A percentile compares a stretch with the other conserved stretches of the same genome.
Conservation (phyloP, 2,888 invertebrate genomes). For the Andrena fulva region DNA sequence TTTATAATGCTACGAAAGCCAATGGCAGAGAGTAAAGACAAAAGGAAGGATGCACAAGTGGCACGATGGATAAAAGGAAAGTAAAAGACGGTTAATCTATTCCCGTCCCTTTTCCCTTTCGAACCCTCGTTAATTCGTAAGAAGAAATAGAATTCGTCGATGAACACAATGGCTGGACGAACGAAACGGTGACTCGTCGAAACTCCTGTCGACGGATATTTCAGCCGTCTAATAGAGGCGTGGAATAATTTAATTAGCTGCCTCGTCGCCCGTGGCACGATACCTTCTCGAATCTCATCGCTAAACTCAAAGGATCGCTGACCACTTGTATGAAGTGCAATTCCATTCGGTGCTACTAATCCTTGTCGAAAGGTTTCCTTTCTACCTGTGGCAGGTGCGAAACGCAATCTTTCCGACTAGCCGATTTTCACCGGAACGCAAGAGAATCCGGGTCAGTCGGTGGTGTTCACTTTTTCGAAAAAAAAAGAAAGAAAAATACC, state of each 20-base stretch:
- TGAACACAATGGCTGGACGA: slow-evolving; percentile 56
- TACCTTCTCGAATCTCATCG: slow-evolving; percentile 17
- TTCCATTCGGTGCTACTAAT: slow-evolving; percentile 12
- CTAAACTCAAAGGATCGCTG: slow-evolving; percentile 19
- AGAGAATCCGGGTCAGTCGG: not conserved
- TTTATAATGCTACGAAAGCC: too few species aligned
- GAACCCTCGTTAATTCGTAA: slow-evolving; percentile 59
- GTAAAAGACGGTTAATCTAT: slow-evolving; percentile 47
- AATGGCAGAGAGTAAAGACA: not conserved
- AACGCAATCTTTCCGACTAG: not conserved
- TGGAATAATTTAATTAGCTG: slow-evolving; percentile 70
- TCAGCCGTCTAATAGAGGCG: slow-evolving; percentile 53
- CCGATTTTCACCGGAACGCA: not conserved
- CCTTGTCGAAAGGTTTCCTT: not conserved
- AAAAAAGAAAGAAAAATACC: not conserved
- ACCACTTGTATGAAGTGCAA: slow-evolving; percentile 17
- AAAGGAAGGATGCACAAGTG: not conserved
- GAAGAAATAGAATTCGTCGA: slow-evolving; percentile 54
- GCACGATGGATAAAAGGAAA: not conserved
- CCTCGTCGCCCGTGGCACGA: slow-evolving; percentile 27
- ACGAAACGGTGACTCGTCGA: slow-evolving; percentile 56
- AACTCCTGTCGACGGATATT: slow-evolving; percentile 45
- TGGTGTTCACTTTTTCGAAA: not conserved
- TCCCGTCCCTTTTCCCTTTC: slow-evolving; percentile 28
- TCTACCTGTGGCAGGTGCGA: slow-evolving; percentile 23